phyloP scores from a whole-genome alignment of 2,888 invertebrate genomes.

The Rhodophaea formosa region DNA sequence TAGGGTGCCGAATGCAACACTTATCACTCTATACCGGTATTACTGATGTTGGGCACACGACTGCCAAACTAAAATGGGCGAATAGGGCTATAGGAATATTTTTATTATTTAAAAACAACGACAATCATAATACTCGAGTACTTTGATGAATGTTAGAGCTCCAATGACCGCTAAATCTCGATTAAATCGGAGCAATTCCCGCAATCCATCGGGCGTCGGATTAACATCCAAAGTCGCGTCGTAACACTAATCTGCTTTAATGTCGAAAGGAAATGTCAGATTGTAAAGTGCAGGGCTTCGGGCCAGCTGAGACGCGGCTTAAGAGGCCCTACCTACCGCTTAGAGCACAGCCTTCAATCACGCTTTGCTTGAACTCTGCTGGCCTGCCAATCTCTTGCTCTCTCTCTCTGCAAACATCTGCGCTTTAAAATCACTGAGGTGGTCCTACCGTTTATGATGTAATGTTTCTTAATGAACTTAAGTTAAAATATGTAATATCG shows the following conservation, averaged over 20 bases:
- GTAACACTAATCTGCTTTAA: slow-evolving; percentile 80
- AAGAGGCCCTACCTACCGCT: slow-evolving; percentile 61
- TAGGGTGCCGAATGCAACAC: no score
- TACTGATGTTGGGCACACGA: no score
- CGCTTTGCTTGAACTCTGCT: slow-evolving; percentile 31
- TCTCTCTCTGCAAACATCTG: slow-evolving; percentile 10
- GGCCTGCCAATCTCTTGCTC: neutral
- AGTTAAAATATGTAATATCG: no score
- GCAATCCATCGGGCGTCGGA: slow-evolving; percentile 75
- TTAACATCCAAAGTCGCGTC: slow-evolving; percentile 73
- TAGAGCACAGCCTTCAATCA: slow-evolving; percentile 52
- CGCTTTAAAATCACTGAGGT: neutral
- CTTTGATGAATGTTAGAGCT: slow-evolving; percentile 26
- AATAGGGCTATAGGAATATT: no score
- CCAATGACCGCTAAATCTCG: slow-evolving; percentile 65
- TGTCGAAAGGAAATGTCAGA: slow-evolving; percentile 82
- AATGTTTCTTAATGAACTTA: no score
- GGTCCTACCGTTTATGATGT: neutral
- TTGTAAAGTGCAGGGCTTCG: slow-evolving; percentile 73
- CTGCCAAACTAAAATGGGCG: no score
- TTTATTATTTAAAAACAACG: no score
- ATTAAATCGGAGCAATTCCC: slow-evolving; percentile 73
- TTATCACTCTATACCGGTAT: no score
- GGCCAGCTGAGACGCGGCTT: slow-evolving; percentile 66
- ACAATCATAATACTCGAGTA: neutral